Base-by-base conservation (phyloP, 2,797 vertebrate species). In the Sphaeramia orbicularis region DNA sequence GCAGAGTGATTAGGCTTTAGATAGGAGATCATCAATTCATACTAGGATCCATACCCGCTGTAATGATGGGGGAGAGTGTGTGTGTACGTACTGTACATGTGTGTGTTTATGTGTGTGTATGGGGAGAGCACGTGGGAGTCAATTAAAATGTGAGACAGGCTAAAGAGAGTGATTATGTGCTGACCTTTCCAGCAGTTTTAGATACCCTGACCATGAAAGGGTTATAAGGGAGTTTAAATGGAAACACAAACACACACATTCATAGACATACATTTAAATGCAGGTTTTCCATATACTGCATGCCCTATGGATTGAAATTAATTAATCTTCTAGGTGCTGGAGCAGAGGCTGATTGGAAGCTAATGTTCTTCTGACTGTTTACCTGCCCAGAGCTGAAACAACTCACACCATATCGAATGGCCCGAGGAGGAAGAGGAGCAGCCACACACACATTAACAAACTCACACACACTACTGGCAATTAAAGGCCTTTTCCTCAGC, bases 181-280 rank as follows among this genome's bases (percentile, higher is more conserved):
- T 94, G 92, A 94, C 92, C 93, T 94, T 93, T 94, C 86, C 88
- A 92, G 88, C 84, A 80, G 84, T 92, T 92, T 90, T 90, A 88
- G 85, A 89, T 76, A 76, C 66, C 79, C 81, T 81, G 81, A 83
- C 85, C 54, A 78, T 90, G 85, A 89, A 89, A 78, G 86, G 84
- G 83, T 90, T 92, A 86, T 88, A 82, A 83, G 79, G 65, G 62
- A 79, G 66, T 65, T 42, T 85, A 90, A 91, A 90, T 86, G 75
- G 83, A 88, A 80, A 80, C 63, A 76, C 60, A 83, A 80, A 78
- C 56, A 74, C 43, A 71, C 58, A 66, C 47, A 63, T 76, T 81
- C 66, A 56, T 58, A 75, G 30, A 32, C 0, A 63, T 19, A 15
- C 32, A 41, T 18, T 18, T 13, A 64, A 72, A 77, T 62, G 61